Conservation (phyloP, 1,140 invertebrate species). For the Agrilus planipennis region DNA sequence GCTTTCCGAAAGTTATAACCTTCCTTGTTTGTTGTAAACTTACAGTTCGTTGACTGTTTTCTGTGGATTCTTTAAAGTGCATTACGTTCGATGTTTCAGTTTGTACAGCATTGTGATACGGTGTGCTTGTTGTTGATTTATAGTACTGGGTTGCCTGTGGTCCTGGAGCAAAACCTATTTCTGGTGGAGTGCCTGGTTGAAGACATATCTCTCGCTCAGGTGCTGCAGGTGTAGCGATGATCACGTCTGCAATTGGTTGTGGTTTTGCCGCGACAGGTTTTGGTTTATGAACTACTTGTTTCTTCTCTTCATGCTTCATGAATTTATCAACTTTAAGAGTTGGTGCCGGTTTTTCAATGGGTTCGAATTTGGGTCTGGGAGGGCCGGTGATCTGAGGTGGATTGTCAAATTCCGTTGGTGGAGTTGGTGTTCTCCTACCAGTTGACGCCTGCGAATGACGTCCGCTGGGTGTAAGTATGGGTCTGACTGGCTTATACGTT, state of each 20-base stretch:
- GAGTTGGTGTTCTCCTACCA: slow-evolving; percentile 36
- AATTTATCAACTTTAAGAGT: slow-evolving; percentile 26
- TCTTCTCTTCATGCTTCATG: not conserved
- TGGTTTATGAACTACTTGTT: slow-evolving; percentile 22
- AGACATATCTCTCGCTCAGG: slow-evolving; percentile 34
- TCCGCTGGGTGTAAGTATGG: slow-evolving; percentile 40
- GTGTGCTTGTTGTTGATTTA: slow-evolving; percentile 41
- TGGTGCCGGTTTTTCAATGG: slow-evolving; percentile 39
- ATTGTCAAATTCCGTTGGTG: slow-evolving; percentile 44
- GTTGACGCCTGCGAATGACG: slow-evolving; percentile 28
- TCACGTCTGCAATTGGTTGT: slow-evolving; percentile 26
- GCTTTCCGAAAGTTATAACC: slow-evolving; percentile 51
- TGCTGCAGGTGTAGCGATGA: slow-evolving; percentile 29
- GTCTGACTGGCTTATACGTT: slow-evolving; percentile 43
- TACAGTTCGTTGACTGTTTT: slow-evolving; percentile 48
- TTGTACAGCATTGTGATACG: slow-evolving; percentile 45
- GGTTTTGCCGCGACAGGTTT: slow-evolving; percentile 37
- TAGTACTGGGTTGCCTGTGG: slow-evolving; percentile 36
- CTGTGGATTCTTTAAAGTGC: slow-evolving; percentile 55
- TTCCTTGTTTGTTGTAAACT: slow-evolving; percentile 56
- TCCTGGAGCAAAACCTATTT: slow-evolving; percentile 44
- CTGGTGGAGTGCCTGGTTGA: slow-evolving; percentile 45
- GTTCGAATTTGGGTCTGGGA: slow-evolving; percentile 43
- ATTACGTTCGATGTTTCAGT: slow-evolving; percentile 55
- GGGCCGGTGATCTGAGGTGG: slow-evolving; percentile 36